Base-by-base conservation (phyloP, 2,113 vertebrate species). In the Labrus mixtus region DNA sequence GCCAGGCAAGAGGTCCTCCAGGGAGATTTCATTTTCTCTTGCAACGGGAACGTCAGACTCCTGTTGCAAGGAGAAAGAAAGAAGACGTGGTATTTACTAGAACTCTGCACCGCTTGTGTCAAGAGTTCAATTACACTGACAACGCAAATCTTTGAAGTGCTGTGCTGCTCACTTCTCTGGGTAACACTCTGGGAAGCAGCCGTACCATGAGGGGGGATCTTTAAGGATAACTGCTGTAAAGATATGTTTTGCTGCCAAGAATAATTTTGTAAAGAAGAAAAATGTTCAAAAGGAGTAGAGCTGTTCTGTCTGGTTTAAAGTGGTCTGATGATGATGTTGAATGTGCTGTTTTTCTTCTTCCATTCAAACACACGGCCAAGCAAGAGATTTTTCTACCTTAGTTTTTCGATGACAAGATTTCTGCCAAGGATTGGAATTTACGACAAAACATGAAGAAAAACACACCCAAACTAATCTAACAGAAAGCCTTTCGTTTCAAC, bases 81-180 rank as follows among this genome's bases (percentile, higher is more conserved):
- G 70, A 68, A 58, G 37, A 69, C 50, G 29, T 80, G 67, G 55
- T 87, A 80, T 89, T 87, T 83, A 67, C 71, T 48, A 55, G 76
- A 76, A 79, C 58, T 80, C 65, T 83, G 64, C 10, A 10, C 79
- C 57, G 46, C 68, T 79, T 71, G 60, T 90, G 82, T 87, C 84
- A 88, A 90, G 81, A 89, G 82, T 90, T 90, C 69, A 88, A 65
- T 90, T 89, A 81, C 73, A 58, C 50, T 62, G 76, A 70, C 66
- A 71, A 36, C 20, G 50, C 59, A 16, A 76, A 77, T 69, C 74
- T 83, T 75, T 84, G 57, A 81, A 86, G 76, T 62, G 45, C 70
- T 43, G 45, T 53, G 43, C 58, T 75, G 59, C 72, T 87, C 50
- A 60, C 61, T 67, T 65, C 51, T 83, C 69, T 65, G 73, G 71